Evolutionary conservation across 2,888 invertebrate genomes (phyloP), one percentile per base, ranked within the genome.

Genomic region (Drosophila nigritarsus): DNA sequence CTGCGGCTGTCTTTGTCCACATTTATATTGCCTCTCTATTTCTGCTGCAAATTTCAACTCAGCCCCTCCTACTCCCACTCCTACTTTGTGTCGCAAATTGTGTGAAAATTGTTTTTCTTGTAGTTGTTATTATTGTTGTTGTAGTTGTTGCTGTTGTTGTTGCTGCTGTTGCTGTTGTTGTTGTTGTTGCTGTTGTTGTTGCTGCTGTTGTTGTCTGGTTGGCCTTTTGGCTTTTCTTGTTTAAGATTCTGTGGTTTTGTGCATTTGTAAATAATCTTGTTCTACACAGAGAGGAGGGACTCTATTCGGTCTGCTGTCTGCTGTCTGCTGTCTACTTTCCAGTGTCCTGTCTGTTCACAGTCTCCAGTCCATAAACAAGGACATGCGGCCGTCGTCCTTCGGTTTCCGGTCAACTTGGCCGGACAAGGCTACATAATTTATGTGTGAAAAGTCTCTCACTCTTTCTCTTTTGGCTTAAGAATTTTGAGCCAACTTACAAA

Each of bases 251-350:
- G 84, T 88, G 84, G 84, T 59, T 88, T 40, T 88, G 73, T 78
- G 73, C 84, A 85, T 88, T 88, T 88, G 89, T 85, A 88, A 88
- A 88, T 85, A 85, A 85, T 87, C 84, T 88, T 85, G 84, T 88
- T 85, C 81, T 87, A 87, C 87, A 87, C 72, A 24, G 38, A 56
- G 54, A 20, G 27, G 3, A 55, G n/a, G 36, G n/a, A 55, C 18
- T 24, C 34, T 18, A n/a, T 18, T 18, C 36, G 36, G 36, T 54
- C 36, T 54, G 18, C 36, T 24, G 54, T 27, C 36, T 54, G 18
- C 36, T 24, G 54, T 27, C 24, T 24, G 13, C 18, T 29, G 18
- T 29, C 50, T 4, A 20, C 20, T 45, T 20, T 45, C 42, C 2
- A 24, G 20, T 15, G 20, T 24, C 15, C 45, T 45, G 45, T 8